Evolutionary conservation across 2,113 vertebrate genomes (phyloP).

Genomic region (Mesitornis unicolor): DNA sequence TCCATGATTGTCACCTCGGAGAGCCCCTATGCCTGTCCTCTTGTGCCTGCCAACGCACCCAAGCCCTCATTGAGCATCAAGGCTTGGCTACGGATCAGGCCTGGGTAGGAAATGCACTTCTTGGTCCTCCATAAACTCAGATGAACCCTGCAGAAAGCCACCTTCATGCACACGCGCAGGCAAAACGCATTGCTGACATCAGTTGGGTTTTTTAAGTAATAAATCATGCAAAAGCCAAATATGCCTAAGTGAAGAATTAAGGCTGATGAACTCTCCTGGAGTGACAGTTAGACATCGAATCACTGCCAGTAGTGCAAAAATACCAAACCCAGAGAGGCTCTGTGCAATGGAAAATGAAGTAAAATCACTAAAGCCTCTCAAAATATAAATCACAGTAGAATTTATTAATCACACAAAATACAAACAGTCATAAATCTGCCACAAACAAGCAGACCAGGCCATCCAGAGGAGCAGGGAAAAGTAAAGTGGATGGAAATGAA

Average conservation of each 20-base stretch:
- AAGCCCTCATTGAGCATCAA: not conserved
- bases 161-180: not conserved
- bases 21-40: accelerated
- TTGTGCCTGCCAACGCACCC: accelerated
- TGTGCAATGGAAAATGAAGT: not conserved
- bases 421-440: slow-evolving; percentile 13
- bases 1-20: not conserved
- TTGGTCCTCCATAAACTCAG: not conserved
- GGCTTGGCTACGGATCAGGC: not conserved
- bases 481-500: not conserved
- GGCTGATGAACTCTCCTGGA: not conserved
- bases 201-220: not conserved
- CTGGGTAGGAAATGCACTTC: not conserved
- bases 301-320: not conserved
- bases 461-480: not conserved
- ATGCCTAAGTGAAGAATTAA: not conserved
- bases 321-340: not conserved
- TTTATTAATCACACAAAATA: slow-evolving; percentile 22
- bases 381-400: slow-evolving; percentile 6
- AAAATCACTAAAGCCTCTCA: not conserved
- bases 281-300: not conserved
- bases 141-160: not conserved
- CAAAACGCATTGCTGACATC: not conserved
- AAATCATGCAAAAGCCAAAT: not conserved
- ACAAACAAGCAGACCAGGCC: not conserved